Evolutionary conservation across 2,113 vertebrate species (phyloP), one percentile per base, ranked within the genome.

Genomic region (Notothenia rossii): DNA sequence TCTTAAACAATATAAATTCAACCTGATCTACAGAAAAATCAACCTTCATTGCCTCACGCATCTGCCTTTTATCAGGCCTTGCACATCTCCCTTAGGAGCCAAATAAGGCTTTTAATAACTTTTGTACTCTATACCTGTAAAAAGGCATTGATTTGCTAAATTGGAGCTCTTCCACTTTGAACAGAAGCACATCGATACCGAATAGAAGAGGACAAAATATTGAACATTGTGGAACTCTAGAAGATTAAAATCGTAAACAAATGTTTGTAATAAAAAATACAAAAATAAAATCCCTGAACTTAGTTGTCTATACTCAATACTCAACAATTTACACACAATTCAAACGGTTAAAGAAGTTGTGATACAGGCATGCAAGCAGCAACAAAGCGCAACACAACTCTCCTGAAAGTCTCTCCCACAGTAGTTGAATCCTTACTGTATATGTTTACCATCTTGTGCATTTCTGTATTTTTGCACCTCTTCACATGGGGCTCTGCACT

Each of bases 331-430:
- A 43, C 17, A 17, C 6, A 64, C 8, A 53, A 33, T n/a, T 29
- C 3, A 46, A 58, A 63, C 12, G 36, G 18, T 59, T 1, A 66
- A 50, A 51, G 10, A 59, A 66, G n/a, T 5, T 10, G n/a, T 17
- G 46, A 20, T 18, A 58, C 40, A 0, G 3, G 40, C 33, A 60
- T 40, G 36, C 36, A 4, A 61, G 40, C 18, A 36, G 58, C 22
- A 56, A 45, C 46, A 59, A 22, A 73, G 29, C 5, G 10, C 17
- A 49, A 25, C 29, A 71, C 36, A 77, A 20, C 33, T 61, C 9
- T 60, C 55, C 13, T 95, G 94, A 93, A 95, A 95, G 93, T 96
- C 95, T 96, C 95, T 96, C 94, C 95, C 93, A 91, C 92, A 71
- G 90, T 90, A 71, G 90, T 90, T 6, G 36, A 86, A 17, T 63